phyloP scores from a whole-genome alignment of 2,888 invertebrate genomes.

The Blastobasis adustella region DNA sequence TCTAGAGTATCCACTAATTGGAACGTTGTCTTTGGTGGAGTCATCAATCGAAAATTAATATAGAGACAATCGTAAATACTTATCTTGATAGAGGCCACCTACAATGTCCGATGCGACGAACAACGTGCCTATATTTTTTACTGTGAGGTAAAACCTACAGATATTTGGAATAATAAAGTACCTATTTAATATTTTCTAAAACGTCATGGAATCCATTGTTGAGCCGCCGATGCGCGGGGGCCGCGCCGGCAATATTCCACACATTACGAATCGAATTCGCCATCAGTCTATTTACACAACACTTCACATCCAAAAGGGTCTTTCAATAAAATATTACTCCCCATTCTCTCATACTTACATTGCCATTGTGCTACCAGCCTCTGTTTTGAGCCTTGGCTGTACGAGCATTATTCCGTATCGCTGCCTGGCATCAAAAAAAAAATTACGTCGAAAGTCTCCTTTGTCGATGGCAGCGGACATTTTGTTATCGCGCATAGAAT shows the following conservation, averaged over 20 bases:
- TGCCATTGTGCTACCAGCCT: constrained; percentile 45
- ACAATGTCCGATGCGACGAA: too few relatives aligned
- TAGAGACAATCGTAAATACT: too few relatives aligned
- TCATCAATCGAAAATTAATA: too few relatives aligned
- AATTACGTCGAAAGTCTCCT: constrained; percentile 24
- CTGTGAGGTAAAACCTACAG: not conserved
- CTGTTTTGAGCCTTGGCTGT: constrained; percentile 38
- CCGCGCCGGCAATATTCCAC: constrained; percentile 48
- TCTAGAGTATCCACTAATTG: too few relatives aligned
- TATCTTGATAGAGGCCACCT: too few relatives aligned
- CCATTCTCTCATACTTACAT: constrained; percentile 58
- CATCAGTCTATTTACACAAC: constrained; percentile 69
- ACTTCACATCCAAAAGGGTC: constrained; percentile 67
- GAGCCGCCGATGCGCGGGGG: not conserved
- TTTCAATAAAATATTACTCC: constrained; percentile 72
- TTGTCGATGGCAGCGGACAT: constrained; percentile 52
- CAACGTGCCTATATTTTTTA: too few relatives aligned
- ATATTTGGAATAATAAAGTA: not conserved
- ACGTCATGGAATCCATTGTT: not conserved
- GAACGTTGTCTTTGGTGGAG: too few relatives aligned
- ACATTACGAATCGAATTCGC: constrained; percentile 53
- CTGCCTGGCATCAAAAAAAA: constrained; percentile 34
- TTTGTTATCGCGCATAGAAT: constrained; percentile 48
- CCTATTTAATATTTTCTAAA: not conserved
- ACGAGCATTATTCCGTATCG: constrained; percentile 38